Conservation (phyloP, 1,140 invertebrate genomes). For the Drosophila insularis region DNA sequence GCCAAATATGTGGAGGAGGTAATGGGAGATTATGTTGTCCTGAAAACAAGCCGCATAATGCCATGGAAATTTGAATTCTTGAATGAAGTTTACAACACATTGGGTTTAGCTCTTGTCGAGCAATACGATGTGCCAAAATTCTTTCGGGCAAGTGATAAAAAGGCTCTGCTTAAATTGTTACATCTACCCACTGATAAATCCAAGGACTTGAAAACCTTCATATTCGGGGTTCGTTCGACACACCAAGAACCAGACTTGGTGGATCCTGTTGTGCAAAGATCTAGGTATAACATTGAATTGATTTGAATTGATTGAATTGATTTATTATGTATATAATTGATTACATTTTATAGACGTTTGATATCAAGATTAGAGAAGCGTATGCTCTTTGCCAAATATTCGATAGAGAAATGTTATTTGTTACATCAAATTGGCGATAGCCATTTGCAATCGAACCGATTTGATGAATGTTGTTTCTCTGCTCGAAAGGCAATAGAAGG, state of each 20-base stretch:
- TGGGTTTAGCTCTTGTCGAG: slow-evolving; percentile 63
- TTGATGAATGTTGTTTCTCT: slow-evolving; percentile 62
- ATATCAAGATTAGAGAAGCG: slow-evolving; percentile 54
- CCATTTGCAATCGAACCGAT: slow-evolving; percentile 59
- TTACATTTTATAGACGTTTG: slow-evolving; percentile 37
- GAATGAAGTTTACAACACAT: slow-evolving; percentile 74
- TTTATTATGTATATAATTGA: not conserved
- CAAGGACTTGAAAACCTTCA: slow-evolving; percentile 45
- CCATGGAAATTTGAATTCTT: slow-evolving; percentile 79
- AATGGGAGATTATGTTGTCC: slow-evolving; percentile 73
- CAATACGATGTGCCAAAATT: slow-evolving; percentile 50
- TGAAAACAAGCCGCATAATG: slow-evolving; percentile 72
- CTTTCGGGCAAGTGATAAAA: slow-evolving; percentile 17
- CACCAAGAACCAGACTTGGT: slow-evolving; percentile 40
- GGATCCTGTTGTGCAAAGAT: slow-evolving; percentile 36
- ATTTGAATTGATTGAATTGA: not conserved
- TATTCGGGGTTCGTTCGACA: slow-evolving; percentile 73
- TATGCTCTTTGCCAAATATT: slow-evolving; percentile 61
- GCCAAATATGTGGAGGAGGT: slow-evolving; percentile 62
- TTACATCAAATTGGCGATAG: slow-evolving; percentile 62
- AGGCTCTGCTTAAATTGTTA: slow-evolving; percentile 43
- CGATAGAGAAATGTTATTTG: slow-evolving; percentile 72
- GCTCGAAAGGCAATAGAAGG: slow-evolving; percentile 65
- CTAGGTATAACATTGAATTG: slow-evolving; percentile 27
- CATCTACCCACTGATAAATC: slow-evolving; percentile 49